phyloP scores from a whole-genome alignment of 2,888 invertebrate species.

The Unio delphinus region DNA sequence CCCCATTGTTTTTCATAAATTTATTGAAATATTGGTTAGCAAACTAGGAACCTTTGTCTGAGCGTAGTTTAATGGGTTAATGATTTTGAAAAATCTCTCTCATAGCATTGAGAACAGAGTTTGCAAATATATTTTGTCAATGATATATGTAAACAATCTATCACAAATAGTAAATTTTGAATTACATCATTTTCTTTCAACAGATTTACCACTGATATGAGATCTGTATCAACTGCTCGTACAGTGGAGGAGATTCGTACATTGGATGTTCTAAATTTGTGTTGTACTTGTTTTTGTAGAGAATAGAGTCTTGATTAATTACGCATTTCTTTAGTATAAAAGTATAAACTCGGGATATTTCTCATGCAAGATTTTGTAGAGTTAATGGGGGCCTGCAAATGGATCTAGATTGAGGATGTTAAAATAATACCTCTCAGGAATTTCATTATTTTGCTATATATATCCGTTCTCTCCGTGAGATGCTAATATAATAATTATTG shows the following conservation, averaged over 20 bases:
- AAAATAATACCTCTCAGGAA: conserved; percentile 11
- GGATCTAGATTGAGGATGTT: conserved; percentile 9
- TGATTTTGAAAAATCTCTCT: conserved; percentile 4
- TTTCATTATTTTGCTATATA: conserved; percentile 5
- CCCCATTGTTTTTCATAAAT: background rate
- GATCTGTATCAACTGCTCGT: conserved; percentile 9
- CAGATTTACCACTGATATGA: conserved; percentile 10
- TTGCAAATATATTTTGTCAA: conserved; percentile 12
- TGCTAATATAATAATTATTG: no score
- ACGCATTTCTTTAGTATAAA: conserved; percentile 16
- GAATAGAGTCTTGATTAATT: conserved; percentile 18
- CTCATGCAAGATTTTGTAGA: conserved; percentile 12
- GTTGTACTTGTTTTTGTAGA: conserved; percentile 11
- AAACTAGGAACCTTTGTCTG: conserved; percentile 16
- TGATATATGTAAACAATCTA: conserved; percentile 10
- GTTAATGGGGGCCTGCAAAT: conserved; percentile 12
- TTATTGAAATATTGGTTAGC: conserved; percentile 9
- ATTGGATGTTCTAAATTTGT: conserved; percentile 12
- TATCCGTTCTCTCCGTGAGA: background rate
- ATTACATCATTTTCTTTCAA: conserved; percentile 12
- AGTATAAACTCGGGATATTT: conserved; percentile 12
- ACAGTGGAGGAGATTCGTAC: conserved; percentile 10
- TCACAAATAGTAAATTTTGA: conserved; percentile 9
- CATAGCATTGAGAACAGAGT: conserved; percentile 10
- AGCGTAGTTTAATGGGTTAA: conserved; percentile 6